Percentiles rank a stretch among this genome's conserved stretches.
phyloP scores from a whole-genome alignment of 2,888 invertebrate species.

The Tetragonula carbonaria region DNA sequence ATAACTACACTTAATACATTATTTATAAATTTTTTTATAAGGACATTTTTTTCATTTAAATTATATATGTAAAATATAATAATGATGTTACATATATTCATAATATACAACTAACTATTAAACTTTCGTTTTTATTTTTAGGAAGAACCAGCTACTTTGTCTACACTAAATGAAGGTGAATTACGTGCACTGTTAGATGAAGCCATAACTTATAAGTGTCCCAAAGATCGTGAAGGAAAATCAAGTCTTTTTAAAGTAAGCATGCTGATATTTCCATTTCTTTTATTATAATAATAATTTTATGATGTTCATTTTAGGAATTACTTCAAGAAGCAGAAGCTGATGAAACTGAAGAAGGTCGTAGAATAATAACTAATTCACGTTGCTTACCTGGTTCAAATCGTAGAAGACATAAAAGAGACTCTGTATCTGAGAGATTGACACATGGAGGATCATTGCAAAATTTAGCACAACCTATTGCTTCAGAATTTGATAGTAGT shows the following conservation, averaged over 20 bases:
- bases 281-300: not conserved
- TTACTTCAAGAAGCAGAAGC: conserved; percentile 91
- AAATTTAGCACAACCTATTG: conserved; percentile 85
- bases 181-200: conserved; percentile 92
- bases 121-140: conserved; percentile 65
- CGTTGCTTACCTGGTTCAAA: conserved; percentile 82
- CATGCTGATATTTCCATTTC: conserved; percentile 1
- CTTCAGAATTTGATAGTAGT: conserved; percentile 81
- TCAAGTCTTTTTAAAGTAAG: conserved; percentile 92
- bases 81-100: not conserved
- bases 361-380: conserved; percentile 81
- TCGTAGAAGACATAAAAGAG: conserved; percentile 83
- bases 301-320: conserved; percentile 85
- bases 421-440: conserved; percentile 85
- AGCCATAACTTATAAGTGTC: conserved; percentile 93
- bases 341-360: conserved; percentile 86
- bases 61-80: not conserved
- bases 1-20: not conserved
- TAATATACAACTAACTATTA: not conserved
- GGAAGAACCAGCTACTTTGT: conserved; percentile 83
- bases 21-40: not conserved
- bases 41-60: not conserved
- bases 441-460: conserved; percentile 86
- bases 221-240: conserved; percentile 93
- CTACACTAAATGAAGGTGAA: conserved; percentile 90